Percentiles rank a stretch among this genome's conserved stretches.
These are phyloP conservation scores for Pterocles gutturalis DNA, from an alignment of 2,113 vertebrate species.

Conservation along the genomic window DNA sequence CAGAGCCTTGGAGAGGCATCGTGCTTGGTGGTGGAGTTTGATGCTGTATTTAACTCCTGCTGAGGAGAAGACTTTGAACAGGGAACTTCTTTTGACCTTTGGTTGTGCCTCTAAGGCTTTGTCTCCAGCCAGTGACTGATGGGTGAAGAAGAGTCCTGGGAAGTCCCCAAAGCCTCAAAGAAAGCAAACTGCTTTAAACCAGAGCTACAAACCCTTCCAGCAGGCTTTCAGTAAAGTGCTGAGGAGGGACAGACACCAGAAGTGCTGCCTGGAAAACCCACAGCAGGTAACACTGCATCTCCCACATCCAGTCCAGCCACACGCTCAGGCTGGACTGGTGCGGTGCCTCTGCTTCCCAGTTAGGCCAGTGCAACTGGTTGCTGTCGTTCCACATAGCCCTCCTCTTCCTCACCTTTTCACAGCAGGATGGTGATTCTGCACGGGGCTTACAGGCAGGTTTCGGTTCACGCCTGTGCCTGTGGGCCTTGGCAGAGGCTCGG, in stretches of 20 bases:
- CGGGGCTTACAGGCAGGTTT: background rate
- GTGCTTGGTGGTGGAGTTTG: background rate
- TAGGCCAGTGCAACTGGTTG: background rate
- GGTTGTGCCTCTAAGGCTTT: background rate
- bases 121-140: background rate
- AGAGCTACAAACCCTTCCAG: background rate
- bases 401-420: background rate
- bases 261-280: background rate
- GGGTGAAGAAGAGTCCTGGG: background rate
- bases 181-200: background rate
- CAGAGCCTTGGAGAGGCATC: background rate
- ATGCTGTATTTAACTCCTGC: background rate
- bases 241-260: background rate
- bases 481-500: background rate
- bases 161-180: background rate
- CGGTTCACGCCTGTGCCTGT: accelerated
- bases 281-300: accelerated
- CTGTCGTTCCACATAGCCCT: background rate
- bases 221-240: accelerated
- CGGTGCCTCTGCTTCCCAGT: background rate
- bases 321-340: background rate
- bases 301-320: background rate
- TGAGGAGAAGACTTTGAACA: background rate
- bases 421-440: background rate
- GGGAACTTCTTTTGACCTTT: background rate